Evolutionary conservation across 2,113 vertebrate genomes (phyloP).

Genomic region (Noturus placidus): DNA sequence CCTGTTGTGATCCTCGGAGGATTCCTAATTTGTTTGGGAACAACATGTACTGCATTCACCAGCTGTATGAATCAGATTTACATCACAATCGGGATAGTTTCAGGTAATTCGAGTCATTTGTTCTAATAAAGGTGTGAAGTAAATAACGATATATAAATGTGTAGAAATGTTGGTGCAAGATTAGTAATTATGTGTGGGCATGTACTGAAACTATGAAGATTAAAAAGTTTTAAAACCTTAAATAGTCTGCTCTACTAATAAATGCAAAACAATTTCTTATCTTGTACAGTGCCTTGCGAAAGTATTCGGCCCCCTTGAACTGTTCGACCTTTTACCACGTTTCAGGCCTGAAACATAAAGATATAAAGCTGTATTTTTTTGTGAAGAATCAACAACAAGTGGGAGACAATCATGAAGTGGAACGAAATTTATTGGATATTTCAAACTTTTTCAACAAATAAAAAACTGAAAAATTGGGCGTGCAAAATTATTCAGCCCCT

Average conservation of each 20-base stretch:
- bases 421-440: no score
- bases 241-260: background rate
- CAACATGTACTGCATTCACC: constrained; percentile 82
- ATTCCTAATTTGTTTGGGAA: constrained; percentile 80
- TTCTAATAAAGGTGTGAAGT: background rate
- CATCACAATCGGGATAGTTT: constrained; percentile 81
- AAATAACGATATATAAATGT: background rate
- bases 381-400: no score
- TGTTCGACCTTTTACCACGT: no score
- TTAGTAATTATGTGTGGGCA: background rate
- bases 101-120: constrained; percentile 71
- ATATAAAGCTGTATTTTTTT: no score
- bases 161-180: background rate
- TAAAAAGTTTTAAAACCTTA: background rate
- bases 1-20: constrained; percentile 88
- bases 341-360: no score
- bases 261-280: background rate
- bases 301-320: no score
- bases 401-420: no score
- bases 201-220: background rate
- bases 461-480: no score
- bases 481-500: no score
- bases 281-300: no score
- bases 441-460: no score
- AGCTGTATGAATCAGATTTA: constrained; percentile 85